Conservation (phyloP, 2,113 vertebrate species). For the Protomyctophum bolini region DNA sequence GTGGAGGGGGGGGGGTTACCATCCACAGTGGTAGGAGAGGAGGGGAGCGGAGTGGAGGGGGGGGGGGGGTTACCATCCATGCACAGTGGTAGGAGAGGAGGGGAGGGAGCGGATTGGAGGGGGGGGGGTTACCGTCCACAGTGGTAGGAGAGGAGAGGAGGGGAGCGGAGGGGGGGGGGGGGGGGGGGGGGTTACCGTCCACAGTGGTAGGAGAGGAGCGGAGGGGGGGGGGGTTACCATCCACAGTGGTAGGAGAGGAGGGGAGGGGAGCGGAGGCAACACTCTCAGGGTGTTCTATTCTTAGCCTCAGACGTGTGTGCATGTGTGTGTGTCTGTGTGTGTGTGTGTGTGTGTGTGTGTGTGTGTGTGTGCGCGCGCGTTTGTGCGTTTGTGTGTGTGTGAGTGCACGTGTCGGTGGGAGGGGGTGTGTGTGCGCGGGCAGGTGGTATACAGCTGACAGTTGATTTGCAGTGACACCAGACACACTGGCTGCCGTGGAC, state of each 20-base stretch:
- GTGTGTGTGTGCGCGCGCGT: conserved; percentile 29
- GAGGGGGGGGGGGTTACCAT: conserved; percentile 38
- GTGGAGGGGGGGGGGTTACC: conserved; percentile 2
- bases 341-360: conserved; percentile 17
- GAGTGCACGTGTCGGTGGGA: conserved; percentile 25
- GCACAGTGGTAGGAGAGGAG: neutral
- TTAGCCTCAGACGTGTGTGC: conserved; percentile 64
- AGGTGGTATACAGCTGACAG: conserved; percentile 79
- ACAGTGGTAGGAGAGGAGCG: conserved; percentile 45
- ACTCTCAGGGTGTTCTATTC: conserved; percentile 74
- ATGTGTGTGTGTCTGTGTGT: neutral
- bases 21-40: too few relatives aligned
- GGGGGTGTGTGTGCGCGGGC: conserved; percentile 59
- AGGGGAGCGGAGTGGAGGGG: neutral
- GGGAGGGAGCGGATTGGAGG: neutral
- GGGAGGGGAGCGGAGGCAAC: conserved; percentile 54
- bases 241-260: conserved; percentile 57
- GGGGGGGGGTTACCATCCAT: neutral
- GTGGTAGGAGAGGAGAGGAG: conserved; percentile 43
- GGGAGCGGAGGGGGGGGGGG: conserved; percentile 36
- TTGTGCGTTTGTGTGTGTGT: conserved; percentile 24
- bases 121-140: too few relatives aligned
- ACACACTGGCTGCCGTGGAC: conserved; percentile 77
- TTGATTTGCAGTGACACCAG: conserved; percentile 80
- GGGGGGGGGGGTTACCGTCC: conserved; percentile 50